phyloP scores from a whole-genome alignment of 2,113 vertebrate genomes.

The Sitta europaea region DNA sequence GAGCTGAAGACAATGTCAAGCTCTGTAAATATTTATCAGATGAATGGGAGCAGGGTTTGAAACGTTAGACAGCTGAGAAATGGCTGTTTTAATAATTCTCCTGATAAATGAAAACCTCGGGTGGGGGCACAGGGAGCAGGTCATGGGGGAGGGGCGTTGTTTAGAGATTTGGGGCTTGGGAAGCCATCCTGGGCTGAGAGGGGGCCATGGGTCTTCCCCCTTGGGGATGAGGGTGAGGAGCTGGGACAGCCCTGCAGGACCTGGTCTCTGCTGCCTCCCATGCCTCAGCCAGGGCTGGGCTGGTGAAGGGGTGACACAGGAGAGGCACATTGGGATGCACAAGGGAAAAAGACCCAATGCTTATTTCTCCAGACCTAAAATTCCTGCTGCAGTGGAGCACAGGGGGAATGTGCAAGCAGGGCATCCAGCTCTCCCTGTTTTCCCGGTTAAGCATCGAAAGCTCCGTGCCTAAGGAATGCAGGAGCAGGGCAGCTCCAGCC shows the following conservation, averaged over 20 bases:
- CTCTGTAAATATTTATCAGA: constrained; percentile 78
- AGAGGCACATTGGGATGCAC: not conserved
- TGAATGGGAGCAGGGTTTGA: constrained; percentile 74
- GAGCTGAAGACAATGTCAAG: constrained; percentile 74
- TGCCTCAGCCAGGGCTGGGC: fast-evolving
- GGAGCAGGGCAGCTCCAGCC: not conserved
- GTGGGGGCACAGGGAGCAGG: not conserved
- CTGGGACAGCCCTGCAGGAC: not conserved
- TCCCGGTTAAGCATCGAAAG: not conserved
- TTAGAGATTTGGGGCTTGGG: constrained; percentile 58
- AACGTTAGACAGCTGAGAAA: constrained; percentile 76
- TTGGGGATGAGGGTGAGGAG: not conserved
- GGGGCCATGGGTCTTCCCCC: not conserved
- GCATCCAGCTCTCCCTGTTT: not conserved
- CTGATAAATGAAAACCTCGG: constrained; percentile 70
- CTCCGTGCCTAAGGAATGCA: not conserved
- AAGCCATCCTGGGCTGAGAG: not conserved
- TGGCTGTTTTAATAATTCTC: constrained; percentile 76
- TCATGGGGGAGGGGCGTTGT: constrained; percentile 35
- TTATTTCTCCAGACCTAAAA: not conserved
- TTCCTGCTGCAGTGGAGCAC: not conserved
- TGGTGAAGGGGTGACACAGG: not conserved
- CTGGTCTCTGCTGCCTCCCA: not conserved
- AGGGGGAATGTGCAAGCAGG: not conserved
- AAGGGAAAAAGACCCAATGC: not conserved